Evolutionary conservation across 2,888 invertebrate genomes (phyloP), one percentile per base, ranked within the genome.

Genomic region (Bruchidius siliquastri): DNA sequence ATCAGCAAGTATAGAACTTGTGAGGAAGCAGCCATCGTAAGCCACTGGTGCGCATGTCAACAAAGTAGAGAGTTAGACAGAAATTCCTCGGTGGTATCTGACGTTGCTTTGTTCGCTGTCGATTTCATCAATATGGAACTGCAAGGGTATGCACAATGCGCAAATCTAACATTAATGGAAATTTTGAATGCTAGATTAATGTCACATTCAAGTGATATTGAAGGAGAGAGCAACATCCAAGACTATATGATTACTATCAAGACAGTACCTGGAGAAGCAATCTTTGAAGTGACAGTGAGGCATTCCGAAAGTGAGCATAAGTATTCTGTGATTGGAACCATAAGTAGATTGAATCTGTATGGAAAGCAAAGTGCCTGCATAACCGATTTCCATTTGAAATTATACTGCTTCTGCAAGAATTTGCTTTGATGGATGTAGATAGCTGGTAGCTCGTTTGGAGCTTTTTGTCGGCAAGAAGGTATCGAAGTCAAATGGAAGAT

Each of bases 21-120:
- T 83, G 88, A 90, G 71, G 87, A 88, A 75, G 96, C 97, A 0
- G 91, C 89, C 0, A 95, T 98, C 74, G 91, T 92, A 0, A 91
- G 92, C 26, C 94, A 96, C 84, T 97, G 94, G 93, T 97, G 97
- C 85, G 94, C 95, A 22, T 97, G 97, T 79, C 93, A 95, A 82
- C 90, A 90, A 74, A 91, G 91, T 72, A 87, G 86, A 71, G 89
- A 90, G 77, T 82, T 94, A 21, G 83, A 88, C 0, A 86, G 87
- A 0, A 88, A 89, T 32, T 89, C 91, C 77, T 80, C 85, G 0
- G 83, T 86, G 10, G 92, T 93, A 0, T 83, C 86, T 6, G 87
- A 90, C 68, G 91, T 91, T 0, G 92, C 92, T 0, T 82, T 87
- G 0, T 90, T 89, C 77, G 86, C 94, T 26, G 89, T 96, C 0